A percentile compares a stretch with the other conserved stretches of the same genome.
Evolutionary conservation across 53 echinoderm and acorn worm species (phyloP).

Genomic region (Paracentrotus lividus): DNA sequence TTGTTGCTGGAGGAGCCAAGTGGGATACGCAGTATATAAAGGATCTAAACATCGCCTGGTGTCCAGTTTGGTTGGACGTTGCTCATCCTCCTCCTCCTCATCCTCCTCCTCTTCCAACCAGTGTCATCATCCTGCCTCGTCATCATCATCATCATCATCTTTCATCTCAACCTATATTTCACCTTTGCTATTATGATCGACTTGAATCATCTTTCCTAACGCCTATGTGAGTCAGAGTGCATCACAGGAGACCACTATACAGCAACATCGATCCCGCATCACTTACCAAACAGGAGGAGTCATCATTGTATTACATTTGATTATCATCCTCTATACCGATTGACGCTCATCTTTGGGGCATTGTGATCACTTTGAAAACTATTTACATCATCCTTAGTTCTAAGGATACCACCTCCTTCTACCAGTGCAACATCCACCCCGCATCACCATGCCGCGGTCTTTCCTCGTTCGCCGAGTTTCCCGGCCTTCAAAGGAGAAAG

Average conservation of each 20-base stretch:
- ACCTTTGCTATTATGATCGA: constrained; percentile 54
- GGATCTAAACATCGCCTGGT: constrained; percentile 38
- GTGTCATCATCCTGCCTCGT: not conserved
- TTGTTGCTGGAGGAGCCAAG: constrained; percentile 56
- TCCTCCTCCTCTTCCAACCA: not conserved
- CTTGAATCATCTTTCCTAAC: constrained; percentile 53
- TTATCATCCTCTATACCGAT: not conserved
- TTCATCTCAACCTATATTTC: constrained; percentile 55
- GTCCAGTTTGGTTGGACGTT: constrained; percentile 47
- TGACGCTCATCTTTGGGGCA: not conserved
- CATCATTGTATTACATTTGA: constrained; percentile 46
- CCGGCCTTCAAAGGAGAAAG: constrained; percentile 63
- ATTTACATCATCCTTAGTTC: constrained; percentile 5
- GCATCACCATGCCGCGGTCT: constrained; percentile 73
- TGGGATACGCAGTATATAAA: constrained; percentile 62
- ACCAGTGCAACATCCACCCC: constrained; percentile 58
- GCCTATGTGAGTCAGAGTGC: constrained; percentile 46
- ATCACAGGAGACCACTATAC: constrained; percentile 19
- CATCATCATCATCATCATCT: constrained; percentile 53
- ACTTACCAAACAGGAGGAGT: constrained; percentile 43
- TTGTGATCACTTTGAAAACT: not conserved
- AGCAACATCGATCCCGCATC: constrained; percentile 61
- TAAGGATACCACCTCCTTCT: not conserved
- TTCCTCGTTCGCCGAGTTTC: constrained; percentile 70
- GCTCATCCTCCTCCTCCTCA: constrained; percentile 2